Conservation (phyloP, 2,113 vertebrate species). For the Cisticola juncidis region DNA sequence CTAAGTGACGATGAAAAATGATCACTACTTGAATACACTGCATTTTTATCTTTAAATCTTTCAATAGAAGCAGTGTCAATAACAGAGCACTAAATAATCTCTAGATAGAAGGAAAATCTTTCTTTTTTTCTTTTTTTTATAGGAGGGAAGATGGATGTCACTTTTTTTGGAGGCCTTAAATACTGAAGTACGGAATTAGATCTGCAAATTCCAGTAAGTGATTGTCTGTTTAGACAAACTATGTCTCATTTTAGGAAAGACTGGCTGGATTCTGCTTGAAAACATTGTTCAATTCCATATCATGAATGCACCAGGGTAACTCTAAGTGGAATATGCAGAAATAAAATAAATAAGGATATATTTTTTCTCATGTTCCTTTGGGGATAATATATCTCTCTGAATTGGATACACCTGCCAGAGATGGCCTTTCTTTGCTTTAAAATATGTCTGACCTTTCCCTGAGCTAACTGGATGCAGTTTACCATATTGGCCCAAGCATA, state of each 20-base stretch:
- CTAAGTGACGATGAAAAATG: constrained; percentile 78
- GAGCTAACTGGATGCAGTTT: constrained; percentile 48
- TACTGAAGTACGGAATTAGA: constrained; percentile 56
- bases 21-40: constrained; percentile 68
- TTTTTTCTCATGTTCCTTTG: background rate
- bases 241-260: constrained; percentile 1
- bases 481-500: constrained; percentile 6
- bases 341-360: constrained; percentile 17
- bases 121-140: background rate
- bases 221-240: constrained; percentile 13
- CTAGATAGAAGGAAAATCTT: constrained; percentile 63
- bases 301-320: background rate
- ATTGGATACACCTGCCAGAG: constrained; percentile 44
- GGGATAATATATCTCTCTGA: constrained; percentile 47
- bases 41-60: constrained; percentile 78
- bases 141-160: constrained; percentile 62
- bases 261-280: background rate
- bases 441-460: constrained; percentile 56
- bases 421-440: constrained; percentile 53
- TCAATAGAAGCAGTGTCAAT: constrained; percentile 73
- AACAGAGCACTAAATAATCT: constrained; percentile 77
- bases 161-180: constrained; percentile 63
- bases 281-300: background rate
- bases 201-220: constrained; percentile 55
- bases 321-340: constrained; percentile 20